Evolutionary conservation across 2,113 vertebrate species (phyloP).

Genomic region (Lasiurus borealis): DNA sequence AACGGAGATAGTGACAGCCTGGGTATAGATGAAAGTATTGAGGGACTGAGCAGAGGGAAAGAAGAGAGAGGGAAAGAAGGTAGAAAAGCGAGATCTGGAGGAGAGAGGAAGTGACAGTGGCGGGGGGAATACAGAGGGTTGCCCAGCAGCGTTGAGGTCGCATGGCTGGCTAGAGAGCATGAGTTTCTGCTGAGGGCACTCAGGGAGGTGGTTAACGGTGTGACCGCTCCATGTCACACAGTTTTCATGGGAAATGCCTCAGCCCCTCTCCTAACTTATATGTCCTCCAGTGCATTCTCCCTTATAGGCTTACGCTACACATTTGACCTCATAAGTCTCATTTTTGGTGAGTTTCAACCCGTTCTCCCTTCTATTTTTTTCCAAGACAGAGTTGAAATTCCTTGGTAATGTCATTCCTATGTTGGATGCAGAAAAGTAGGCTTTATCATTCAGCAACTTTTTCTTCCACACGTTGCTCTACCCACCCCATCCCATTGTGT

Average conservation of each 20-base stretch:
- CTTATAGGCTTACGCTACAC: background rate
- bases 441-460: background rate
- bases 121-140: fast-evolving
- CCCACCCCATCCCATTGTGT: background rate
- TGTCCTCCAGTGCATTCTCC: background rate
- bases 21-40: background rate
- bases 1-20: background rate
- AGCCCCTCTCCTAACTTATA: background rate
- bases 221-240: background rate
- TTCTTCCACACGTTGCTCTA: background rate
- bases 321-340: background rate
- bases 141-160: background rate
- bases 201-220: background rate
- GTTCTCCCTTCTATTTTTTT: background rate
- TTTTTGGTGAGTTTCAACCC: background rate
- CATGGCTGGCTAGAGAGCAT: fast-evolving
- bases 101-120: background rate
- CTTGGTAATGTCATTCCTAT: background rate
- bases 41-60: background rate
- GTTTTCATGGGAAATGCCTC: background rate
- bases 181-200: background rate
- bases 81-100: background rate
- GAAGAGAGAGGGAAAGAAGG: background rate
- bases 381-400: conserved; percentile 17
- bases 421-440: background rate